Base-by-base conservation (phyloP, 2,888 invertebrate genomes). In the Trissoscelio sp. region DNA sequence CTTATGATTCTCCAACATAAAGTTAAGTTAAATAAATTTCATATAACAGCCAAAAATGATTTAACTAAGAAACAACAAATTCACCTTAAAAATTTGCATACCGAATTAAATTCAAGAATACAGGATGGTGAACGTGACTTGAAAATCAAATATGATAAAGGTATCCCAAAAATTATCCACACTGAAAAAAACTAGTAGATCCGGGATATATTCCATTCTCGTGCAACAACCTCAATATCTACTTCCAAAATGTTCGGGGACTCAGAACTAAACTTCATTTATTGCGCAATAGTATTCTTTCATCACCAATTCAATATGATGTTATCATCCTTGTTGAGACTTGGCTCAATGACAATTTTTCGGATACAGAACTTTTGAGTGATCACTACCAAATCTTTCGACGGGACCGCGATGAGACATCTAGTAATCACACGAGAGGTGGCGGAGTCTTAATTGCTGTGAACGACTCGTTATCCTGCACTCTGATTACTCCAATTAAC, bases 171-270 rank as follows among this genome's bases (percentile, higher is more conserved):
- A 20, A 57, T 57, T 18, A 11, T 53, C 28, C 11, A 57, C 1
- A 16, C 7, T 3, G 11, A 20, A 57, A 57, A 53, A 57, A 57
- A 57, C 57, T 57, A 37, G 7, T 42, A 2, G 14, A 57, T 2
- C 2, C 1, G 57, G 57, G 37, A 34, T 28, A 57, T 37, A 18
- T 51, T 51, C 24, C 51, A 51, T 51, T 12, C 51, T 51, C n/a
- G n/a, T n/a, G n/a, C n/a, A n/a, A n/a, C n/a, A n/a, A n/a, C n/a
- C 12, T 24, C 2, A 42, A 39, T 6, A 42, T 60, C 20, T 60
- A 60, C 9, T 60, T 18, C 5, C 42, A 60, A 42, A 60, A 39
- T 18, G 20, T 37, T 42, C 12, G 60, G 6, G 42, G 60, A 3
- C 9, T 60, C 1, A 5, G 60, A 4, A 60, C 60, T 11, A 60